Percentiles rank a stretch among this genome's conserved stretches.
Conservation (phyloP, 1,140 invertebrate genomes). For the Doryteuthis pealeii region DNA sequence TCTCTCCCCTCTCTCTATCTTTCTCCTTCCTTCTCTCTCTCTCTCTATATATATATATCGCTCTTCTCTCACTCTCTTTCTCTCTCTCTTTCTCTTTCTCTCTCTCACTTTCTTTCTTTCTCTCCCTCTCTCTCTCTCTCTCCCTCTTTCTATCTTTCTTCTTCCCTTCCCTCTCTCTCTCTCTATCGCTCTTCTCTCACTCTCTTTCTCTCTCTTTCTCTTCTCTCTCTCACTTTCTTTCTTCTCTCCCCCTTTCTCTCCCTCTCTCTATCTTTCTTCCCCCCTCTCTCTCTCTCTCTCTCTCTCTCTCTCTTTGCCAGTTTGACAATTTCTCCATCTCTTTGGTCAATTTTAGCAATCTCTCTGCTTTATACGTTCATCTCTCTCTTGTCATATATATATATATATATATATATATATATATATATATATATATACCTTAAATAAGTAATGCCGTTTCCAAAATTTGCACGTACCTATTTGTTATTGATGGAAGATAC, state of each 20-base stretch:
- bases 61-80: too few species aligned
- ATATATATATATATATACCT: too few species aligned
- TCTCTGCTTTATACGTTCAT: background rate
- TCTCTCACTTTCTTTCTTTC: too few species aligned
- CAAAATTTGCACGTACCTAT: too few species aligned
- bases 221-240: background rate
- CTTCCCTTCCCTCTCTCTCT: background rate
- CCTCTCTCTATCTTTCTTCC: conserved; percentile 9
- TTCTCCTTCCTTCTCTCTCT: too few species aligned
- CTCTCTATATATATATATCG: too few species aligned
- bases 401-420: background rate
- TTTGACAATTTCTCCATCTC: conserved; percentile 21
- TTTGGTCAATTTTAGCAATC: background rate
- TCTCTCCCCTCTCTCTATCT: too few species aligned
- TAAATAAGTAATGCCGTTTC: too few species aligned
- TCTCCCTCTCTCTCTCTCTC: too few species aligned
- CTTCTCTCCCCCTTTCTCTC: conserved; percentile 1
- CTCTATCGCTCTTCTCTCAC: background rate
- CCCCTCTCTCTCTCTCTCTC: conserved; percentile 1
- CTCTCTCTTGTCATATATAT: too few species aligned
- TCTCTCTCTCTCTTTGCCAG: conserved; percentile 23
- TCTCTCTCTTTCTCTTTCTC: too few species aligned
- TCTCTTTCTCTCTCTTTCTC: background rate
- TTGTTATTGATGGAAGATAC: conserved; percentile 14
- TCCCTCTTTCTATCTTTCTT: too few species aligned